Evolutionary conservation across 2,113 vertebrate species (phyloP).

Genomic region (Poeciliopsis retropinna): DNA sequence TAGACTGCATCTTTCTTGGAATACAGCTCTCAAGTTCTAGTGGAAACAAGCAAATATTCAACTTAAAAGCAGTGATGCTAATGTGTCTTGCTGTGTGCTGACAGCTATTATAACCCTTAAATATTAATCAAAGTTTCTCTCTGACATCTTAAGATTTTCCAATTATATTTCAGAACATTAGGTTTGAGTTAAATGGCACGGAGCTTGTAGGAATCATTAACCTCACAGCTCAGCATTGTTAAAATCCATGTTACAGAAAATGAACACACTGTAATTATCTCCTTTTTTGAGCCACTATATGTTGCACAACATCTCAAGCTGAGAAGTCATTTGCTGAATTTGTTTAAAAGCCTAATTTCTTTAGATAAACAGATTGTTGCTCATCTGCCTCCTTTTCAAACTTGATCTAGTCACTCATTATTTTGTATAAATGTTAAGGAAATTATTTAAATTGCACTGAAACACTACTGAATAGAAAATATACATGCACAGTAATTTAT

Average conservation of each 20-base stretch:
- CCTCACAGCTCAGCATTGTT: conserved; percentile 43
- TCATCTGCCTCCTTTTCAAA: neutral
- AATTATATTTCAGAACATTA: conserved; percentile 57
- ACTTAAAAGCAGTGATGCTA: conserved; percentile 23
- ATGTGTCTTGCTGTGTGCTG: conserved; percentile 38
- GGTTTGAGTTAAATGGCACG: conserved; percentile 63
- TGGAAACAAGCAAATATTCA: conserved; percentile 15
- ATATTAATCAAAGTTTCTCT: conserved; percentile 58
- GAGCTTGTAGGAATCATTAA: conserved; percentile 65
- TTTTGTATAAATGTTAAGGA: neutral
- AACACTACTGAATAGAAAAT: neutral
- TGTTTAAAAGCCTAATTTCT: neutral
- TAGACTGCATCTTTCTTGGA: conserved; percentile 4
- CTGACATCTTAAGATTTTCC: conserved; percentile 40
- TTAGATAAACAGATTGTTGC: neutral
- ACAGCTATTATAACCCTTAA: conserved; percentile 43
- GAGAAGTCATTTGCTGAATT: conserved; percentile 7
- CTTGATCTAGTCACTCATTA: neutral
- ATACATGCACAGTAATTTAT: neutral
- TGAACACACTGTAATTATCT: conserved; percentile 56
- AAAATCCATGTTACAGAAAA: conserved; percentile 44
- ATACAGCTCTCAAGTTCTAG: conserved; percentile 1
- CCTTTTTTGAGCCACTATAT: conserved; percentile 28
- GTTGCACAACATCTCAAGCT: conserved; percentile 47
- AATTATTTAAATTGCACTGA: neutral